Conservation (phyloP, 1,140 invertebrate genomes). For the Metaphire vulgaris region DNA sequence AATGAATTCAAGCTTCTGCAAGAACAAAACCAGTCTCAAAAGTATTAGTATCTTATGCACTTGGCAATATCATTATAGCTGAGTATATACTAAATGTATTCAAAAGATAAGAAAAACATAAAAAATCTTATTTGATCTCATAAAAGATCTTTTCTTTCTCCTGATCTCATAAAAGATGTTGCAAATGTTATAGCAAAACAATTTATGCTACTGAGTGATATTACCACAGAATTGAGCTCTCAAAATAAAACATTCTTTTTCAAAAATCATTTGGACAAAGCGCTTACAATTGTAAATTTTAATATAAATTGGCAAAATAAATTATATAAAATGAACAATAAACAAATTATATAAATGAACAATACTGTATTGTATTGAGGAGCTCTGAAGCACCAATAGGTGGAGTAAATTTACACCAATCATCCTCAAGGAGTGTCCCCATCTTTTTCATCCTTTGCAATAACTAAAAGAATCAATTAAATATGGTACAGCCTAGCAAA, state of each 20-base stretch:
- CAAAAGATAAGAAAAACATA: neutral
- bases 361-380: neutral
- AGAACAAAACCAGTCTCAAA: neutral
- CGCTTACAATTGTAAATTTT: neutral
- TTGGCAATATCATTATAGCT: too few species aligned
- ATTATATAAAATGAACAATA: neutral
- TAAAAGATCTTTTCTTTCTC: neutral
- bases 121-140: neutral
- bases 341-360: neutral
- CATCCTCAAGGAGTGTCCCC: neutral
- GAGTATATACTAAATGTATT: too few species aligned
- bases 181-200: too few species aligned
- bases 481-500: too few species aligned
- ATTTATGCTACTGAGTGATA: too few species aligned
- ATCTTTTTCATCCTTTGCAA: neutral
- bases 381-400: neutral
- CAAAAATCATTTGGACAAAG: too few species aligned
- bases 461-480: neutral
- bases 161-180: neutral
- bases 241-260: too few species aligned
- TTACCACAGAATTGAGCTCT: too few species aligned
- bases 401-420: neutral
- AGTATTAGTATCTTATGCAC: neutral
- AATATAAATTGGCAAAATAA: neutral
- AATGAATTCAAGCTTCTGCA: neutral